Conservation (phyloP, 1,140 invertebrate genomes). For the Microvelia longipes region DNA sequence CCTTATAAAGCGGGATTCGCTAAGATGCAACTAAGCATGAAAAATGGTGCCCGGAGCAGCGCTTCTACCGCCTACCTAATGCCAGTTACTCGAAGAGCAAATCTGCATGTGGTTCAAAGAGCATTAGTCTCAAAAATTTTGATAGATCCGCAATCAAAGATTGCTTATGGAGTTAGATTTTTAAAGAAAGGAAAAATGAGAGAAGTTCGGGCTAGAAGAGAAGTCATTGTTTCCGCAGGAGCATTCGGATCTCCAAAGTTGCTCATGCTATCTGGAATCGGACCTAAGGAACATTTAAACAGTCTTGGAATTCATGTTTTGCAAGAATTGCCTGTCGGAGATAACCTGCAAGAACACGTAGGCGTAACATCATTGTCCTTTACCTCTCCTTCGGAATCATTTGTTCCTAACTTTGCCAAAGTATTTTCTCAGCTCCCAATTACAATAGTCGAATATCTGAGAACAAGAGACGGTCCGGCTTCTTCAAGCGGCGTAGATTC, state of each 20-base stretch:
- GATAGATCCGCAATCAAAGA: slow-evolving; percentile 44
- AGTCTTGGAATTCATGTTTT: slow-evolving; percentile 32
- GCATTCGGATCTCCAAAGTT: slow-evolving; percentile 55
- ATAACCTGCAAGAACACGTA: slow-evolving; percentile 40
- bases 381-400: too few species aligned
- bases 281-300: slow-evolving; percentile 40
- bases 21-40: slow-evolving; percentile 20
- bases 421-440: too few species aligned
- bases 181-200: slow-evolving; percentile 28
- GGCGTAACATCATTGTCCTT: too few species aligned
- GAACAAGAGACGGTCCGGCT: too few species aligned
- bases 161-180: slow-evolving; percentile 42
- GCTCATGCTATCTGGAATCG: slow-evolving; percentile 54
- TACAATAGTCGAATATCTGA: too few species aligned
- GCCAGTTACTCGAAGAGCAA: slow-evolving; percentile 35
- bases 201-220: slow-evolving; percentile 30
- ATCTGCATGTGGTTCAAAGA: slow-evolving; percentile 51
- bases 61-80: slow-evolving; percentile 39
- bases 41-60: slow-evolving; percentile 20
- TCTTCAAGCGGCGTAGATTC: too few species aligned
- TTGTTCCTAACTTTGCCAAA: too few species aligned
- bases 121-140: slow-evolving; percentile 53
- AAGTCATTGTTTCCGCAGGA: slow-evolving; percentile 52
- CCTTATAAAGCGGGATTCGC: slow-evolving; percentile 34
- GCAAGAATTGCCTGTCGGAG: slow-evolving; percentile 39